phyloP scores from a whole-genome alignment of 2,797 vertebrate genomes.

The Cirrhinus mrigala region DNA sequence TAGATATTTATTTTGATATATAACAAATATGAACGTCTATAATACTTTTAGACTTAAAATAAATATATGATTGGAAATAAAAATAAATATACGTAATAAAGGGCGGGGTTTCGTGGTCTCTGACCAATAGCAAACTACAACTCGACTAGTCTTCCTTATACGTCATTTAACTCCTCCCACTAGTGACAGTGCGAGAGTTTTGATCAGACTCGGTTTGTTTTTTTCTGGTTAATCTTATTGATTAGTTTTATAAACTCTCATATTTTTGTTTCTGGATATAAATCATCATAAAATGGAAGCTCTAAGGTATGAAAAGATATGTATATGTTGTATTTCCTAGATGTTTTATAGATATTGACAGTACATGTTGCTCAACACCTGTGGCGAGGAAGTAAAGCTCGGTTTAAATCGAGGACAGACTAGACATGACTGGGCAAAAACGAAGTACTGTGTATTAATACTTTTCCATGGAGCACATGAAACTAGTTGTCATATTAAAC shows the following conservation, averaged over 20 bases:
- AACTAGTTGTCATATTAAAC: background rate
- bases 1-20: background rate
- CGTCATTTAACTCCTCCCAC: slow-evolving; percentile 10
- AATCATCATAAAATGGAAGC: slow-evolving; percentile 7
- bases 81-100: background rate
- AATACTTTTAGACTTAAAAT: background rate
- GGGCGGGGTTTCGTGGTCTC: background rate
- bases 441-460: background rate
- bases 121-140: slow-evolving; percentile 17
- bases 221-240: background rate
- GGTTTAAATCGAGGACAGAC: background rate
- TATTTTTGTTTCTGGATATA: background rate
- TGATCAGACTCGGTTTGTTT: too few relatives aligned
- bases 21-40: background rate
- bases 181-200: background rate
- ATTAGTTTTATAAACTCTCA: background rate
- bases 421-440: background rate
- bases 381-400: background rate
- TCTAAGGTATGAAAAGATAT: slow-evolving; percentile 14
- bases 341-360: background rate
- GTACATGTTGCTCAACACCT: background rate
- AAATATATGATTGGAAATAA: background rate
- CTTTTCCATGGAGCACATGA: background rate
- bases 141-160: background rate
- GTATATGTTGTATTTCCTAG: background rate